Conservation (phyloP, 1,140 invertebrate genomes). For the Holcopasites calliopsidis region DNA sequence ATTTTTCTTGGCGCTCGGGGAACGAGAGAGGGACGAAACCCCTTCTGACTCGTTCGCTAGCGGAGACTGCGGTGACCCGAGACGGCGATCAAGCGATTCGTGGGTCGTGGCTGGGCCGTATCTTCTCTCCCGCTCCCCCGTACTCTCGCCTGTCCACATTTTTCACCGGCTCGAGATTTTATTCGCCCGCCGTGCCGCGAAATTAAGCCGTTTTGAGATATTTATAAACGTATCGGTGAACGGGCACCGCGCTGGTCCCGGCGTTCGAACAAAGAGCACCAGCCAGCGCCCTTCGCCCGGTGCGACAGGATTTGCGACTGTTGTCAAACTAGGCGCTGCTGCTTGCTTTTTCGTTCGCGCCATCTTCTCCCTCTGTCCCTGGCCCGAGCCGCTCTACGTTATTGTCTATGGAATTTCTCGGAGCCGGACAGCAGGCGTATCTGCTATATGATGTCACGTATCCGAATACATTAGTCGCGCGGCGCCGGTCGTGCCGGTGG, state of each 20-base stretch:
- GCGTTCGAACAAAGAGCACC: constrained; percentile 75
- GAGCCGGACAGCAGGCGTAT: constrained; percentile 28
- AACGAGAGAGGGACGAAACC: not conserved
- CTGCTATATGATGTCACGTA: constrained; percentile 45
- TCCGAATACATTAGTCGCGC: constrained; percentile 41
- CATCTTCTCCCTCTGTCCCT: not conserved
- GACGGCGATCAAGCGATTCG: constrained; percentile 70
- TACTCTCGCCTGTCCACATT: constrained; percentile 70
- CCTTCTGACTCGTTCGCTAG: constrained; percentile 48
- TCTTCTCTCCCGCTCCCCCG: constrained; percentile 61
- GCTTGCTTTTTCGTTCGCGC: constrained; percentile 19
- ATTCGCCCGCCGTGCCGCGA: constrained; percentile 75
- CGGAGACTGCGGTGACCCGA: constrained; percentile 69
- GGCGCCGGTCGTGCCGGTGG: constrained; percentile 12
- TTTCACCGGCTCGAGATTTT: constrained; percentile 78
- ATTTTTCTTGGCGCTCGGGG: constrained; percentile 57
- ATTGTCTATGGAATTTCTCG: constrained; percentile 44
- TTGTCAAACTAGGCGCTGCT: constrained; percentile 30
- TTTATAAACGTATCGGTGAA: constrained; percentile 77
- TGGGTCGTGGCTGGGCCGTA: constrained; percentile 74
- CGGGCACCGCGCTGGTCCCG: constrained; percentile 55
- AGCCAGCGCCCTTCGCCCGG: not conserved
- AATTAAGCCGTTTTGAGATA: constrained; percentile 81
- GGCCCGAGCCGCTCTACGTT: not conserved
- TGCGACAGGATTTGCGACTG: constrained; percentile 58